Percentiles rank a stretch among this genome's conserved stretches.
These are phyloP conservation scores for Polyommatus icarus DNA, from an alignment of 2,888 invertebrate species.

Conservation along the genomic window DNA sequence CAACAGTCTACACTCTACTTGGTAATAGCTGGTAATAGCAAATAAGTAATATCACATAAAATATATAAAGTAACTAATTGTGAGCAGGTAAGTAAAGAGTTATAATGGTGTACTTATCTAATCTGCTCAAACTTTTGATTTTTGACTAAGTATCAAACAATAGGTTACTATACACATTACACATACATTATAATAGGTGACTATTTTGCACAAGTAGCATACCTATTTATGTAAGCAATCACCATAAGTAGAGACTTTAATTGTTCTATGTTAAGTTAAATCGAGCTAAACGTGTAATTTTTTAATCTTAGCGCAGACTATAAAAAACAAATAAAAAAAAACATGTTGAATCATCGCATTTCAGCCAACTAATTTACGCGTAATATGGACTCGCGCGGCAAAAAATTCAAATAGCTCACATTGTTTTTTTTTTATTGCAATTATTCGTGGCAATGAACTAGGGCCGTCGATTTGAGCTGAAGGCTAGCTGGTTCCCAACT, in stretches of 20 bases:
- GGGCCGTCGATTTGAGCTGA: slow-evolving; percentile 51
- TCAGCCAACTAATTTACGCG: slow-evolving; percentile 10
- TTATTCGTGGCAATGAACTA: slow-evolving; percentile 67
- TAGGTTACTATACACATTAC: too few relatives aligned
- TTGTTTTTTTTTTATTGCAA: slow-evolving; percentile 54
- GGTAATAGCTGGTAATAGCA: too few relatives aligned
- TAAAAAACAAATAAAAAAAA: not conserved
- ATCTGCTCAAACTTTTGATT: not conserved
- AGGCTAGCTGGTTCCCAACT: slow-evolving; percentile 69
- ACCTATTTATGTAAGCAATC: not conserved
- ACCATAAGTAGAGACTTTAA: not conserved
- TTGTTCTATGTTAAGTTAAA: not conserved
- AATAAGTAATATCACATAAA: too few relatives aligned
- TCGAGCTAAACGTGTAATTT: not conserved
- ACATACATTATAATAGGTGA: too few relatives aligned
- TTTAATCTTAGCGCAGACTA: slow-evolving; percentile 7
- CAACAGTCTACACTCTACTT: too few relatives aligned
- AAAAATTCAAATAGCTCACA: slow-evolving; percentile 50
- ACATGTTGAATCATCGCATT: slow-evolving; percentile 21
- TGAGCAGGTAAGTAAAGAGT: too few relatives aligned
- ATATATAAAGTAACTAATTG: too few relatives aligned
- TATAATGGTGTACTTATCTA: not conserved
- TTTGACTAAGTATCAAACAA: not conserved
- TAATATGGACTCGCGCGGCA: slow-evolving; percentile 48
- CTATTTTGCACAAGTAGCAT: not conserved